Base-by-base conservation (phyloP, 2,888 invertebrate genomes). In the Calephelis perditalis region DNA sequence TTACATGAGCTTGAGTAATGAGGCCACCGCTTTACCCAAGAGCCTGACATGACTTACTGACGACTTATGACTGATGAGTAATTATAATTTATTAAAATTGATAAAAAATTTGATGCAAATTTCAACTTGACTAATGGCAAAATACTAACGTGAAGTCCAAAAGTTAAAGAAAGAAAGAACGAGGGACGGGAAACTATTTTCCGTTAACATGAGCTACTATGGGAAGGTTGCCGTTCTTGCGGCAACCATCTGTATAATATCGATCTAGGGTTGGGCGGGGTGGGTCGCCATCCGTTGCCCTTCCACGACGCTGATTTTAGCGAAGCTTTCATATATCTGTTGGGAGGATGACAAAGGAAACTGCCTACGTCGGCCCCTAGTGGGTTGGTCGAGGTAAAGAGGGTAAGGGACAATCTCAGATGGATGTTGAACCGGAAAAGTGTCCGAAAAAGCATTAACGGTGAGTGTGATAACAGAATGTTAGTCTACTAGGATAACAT, bases 271-370 rank as follows among this genome's bases (percentile, higher is more conserved):
- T 79, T 88, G 86, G 49, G 86, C 81, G 85, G 84, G 78, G 84
- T 81, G 87, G 85, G 86, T 79, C 81, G 86, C 73, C 84, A 81
- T 84, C 86, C 86, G 82, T 81, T 85, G 84, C 82, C 82, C 81
- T 75, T 77, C 77, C 76, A 78, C 76, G 79, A 68, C 77, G 79
- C 73, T 74, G 81, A 81, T 78, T 77, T 76, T 81, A 79, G 79
- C 82, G 80, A 77, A 80, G 84, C 77, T 82, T 81, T 81, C 78
- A 82, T 81, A 79, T 83, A 84, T 84, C 84, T 86, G 86, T 81
- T 83, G 85, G 82, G 86, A 75, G 86, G 84, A 82, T 82, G 86
- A 86, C 84, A 88, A 84, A 86, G 86, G 86, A 79, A 88, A 86
- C 80, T 86, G 86, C 84, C 84, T 86, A 85, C 85, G 86, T 73